phyloP scores from a whole-genome alignment of 2,888 invertebrate species.

The Belgica antarctica region DNA sequence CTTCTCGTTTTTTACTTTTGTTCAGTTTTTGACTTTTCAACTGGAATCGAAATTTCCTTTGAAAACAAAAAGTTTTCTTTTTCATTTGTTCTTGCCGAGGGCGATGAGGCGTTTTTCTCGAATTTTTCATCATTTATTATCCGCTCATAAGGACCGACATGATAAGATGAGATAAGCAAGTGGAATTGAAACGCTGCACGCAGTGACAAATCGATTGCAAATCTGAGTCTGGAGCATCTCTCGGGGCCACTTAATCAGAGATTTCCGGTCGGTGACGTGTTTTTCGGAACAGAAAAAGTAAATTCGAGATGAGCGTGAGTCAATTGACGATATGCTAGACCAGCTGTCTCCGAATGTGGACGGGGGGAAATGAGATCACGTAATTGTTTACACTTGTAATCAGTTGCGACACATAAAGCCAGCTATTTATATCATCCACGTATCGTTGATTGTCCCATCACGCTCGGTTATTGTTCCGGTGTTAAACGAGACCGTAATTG shows the following conservation, averaged over 20 bases:
- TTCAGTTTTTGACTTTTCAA: not conserved
- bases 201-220: constrained; percentile 22
- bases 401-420: not conserved
- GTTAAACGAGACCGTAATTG: constrained; percentile 12
- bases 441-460: constrained; percentile 9
- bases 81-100: not conserved
- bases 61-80: not conserved
- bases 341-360: constrained; percentile 6
- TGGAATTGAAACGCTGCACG: no score
- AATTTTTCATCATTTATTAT: no score
- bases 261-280: constrained; percentile 15
- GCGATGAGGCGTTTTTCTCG: no score
- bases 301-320: constrained; percentile 13
- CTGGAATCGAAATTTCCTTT: not conserved
- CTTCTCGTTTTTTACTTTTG: not conserved
- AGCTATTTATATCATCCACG: constrained; percentile 9
- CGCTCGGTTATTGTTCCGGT: constrained; percentile 22
- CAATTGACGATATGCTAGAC: constrained; percentile 9
- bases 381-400: constrained; percentile 11
- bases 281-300: not conserved
- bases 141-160: no score
- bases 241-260: not conserved
- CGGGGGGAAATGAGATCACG: not conserved
- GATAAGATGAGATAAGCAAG: no score
- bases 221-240: not conserved